Conservation (phyloP, 2,113 vertebrate species). For the Pitta sordida region DNA sequence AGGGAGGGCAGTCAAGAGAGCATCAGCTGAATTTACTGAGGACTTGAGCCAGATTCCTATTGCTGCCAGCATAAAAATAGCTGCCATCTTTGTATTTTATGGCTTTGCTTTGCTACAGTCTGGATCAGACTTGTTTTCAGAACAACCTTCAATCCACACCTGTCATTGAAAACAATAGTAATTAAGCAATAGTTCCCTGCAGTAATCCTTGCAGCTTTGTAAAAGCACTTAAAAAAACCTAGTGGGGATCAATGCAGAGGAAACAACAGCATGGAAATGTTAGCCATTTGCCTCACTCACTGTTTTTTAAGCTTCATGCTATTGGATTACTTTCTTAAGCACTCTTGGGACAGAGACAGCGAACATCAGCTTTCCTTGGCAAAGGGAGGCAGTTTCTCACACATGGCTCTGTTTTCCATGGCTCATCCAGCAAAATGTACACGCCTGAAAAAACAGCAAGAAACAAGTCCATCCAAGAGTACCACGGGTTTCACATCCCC, state of each 20-base stretch:
- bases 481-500: background rate
- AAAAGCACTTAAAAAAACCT: background rate
- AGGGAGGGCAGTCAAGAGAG: background rate
- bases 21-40: background rate
- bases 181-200: background rate
- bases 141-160: background rate
- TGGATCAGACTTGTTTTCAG: background rate
- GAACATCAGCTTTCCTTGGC: slow-evolving; percentile 46
- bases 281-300: background rate
- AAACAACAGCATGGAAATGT: background rate
- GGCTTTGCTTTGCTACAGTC: background rate
- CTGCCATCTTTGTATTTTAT: background rate
- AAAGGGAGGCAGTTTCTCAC: slow-evolving; percentile 26
- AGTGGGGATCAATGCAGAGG: background rate
- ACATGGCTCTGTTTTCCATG: background rate
- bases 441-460: background rate
- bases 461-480: background rate
- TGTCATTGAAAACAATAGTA: background rate
- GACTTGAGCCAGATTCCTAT: background rate
- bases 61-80: background rate
- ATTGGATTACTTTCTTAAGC: slow-evolving; percentile 33
- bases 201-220: background rate
- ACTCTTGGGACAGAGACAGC: slow-evolving; percentile 3
- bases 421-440: background rate
- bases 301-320: background rate